Base-by-base conservation (phyloP, 2,797 vertebrate species). In the Halcyon badia region DNA sequence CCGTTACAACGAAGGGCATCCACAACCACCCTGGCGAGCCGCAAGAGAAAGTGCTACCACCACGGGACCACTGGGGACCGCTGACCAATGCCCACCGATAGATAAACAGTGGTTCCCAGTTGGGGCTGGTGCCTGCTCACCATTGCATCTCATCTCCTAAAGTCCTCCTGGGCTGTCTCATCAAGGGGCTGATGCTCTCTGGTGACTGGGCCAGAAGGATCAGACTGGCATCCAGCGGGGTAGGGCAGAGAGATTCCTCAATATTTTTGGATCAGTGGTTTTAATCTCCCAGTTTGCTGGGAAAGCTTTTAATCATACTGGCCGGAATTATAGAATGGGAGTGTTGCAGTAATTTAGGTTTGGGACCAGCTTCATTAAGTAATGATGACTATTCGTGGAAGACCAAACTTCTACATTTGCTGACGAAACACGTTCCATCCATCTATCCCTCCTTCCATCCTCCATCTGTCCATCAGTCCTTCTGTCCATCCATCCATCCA, bases 261-360 rank as follows among this genome's bases (percentile, higher is more conserved):
- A 26, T 48, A 39, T 66, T 96, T 91, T 92, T 86, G 57, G 64
- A 60, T 83, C 86, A 57, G 61, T 73, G 95, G 79, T 76, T 92
- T 69, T 94, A 93, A 93, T 91, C 89, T 93, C 71, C 33, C 35
- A 52, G 85, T 91, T 94, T 89, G 65, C 92, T 92, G 81, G 72
- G 85, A 95, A 92, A 91, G 81, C 83, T 96, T 95, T 94, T 95
- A 91, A 94, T 94, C 92, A 93, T 12, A 94, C 41, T 54, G 83
- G 73, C 83, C 37, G 69, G 91, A 83, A 94, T 95, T 94, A 87
- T 77, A 75, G 72, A 62, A 93, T 70, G 73, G 48, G 80, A 95
- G 42, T 60, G 91, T 11, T 90, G 18, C 33, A 41, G 51, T 75
- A 81, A 94, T 95, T 82, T 57, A 86, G 49, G 79, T 93, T 96